Evolutionary conservation across 2,113 vertebrate genomes (phyloP).

Genomic region (Macaca fascicularis): T2T-MFA8v1.1 NC_088378.1:164146001-164146500

Average conservation of each 20-base stretch:
- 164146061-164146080: background rate
- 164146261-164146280: conserved; percentile 49
- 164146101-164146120: background rate
- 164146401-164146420: conserved; percentile 73
- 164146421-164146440: conserved; percentile 74
- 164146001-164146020: background rate
- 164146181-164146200: background rate
- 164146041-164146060: background rate
- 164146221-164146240: conserved; percentile 17
- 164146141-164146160: background rate
- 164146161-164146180: background rate
- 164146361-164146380: conserved; percentile 75
- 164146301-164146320: conserved; percentile 43
- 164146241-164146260: conserved; percentile 36
- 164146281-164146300: conserved; percentile 17
- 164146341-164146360: conserved; percentile 57
- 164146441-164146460: conserved; percentile 67
- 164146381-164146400: conserved; percentile 63
- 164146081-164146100: background rate
- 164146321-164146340: conserved; percentile 54
- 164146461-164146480: conserved; percentile 33
- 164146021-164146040: background rate
- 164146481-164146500: conserved; percentile 50
- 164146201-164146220: background rate
- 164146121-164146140: background rate